Evolutionary conservation across 2,797 vertebrate species (phyloP).

Genomic region (Selene dorsalis): DNA sequence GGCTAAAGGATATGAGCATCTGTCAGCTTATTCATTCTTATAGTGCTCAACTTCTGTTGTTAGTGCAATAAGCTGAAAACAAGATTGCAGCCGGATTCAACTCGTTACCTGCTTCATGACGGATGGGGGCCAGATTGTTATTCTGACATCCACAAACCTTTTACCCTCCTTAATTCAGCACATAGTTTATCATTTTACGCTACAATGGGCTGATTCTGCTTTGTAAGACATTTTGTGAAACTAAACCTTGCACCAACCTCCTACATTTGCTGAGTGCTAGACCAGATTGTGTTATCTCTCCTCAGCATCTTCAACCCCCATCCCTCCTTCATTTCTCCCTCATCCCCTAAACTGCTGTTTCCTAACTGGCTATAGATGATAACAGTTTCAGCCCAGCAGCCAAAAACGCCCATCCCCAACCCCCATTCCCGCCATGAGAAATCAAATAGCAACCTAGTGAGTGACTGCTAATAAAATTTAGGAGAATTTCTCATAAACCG

Average conservation of each 20-base stretch:
- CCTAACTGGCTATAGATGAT: slow-evolving; percentile 79
- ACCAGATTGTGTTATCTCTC: slow-evolving; percentile 50
- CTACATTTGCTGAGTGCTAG: slow-evolving; percentile 38
- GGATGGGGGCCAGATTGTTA: slow-evolving; percentile 35
- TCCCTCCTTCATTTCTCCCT: slow-evolving; percentile 62
- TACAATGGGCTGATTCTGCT: slow-evolving; percentile 42
- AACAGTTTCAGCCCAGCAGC: slow-evolving; percentile 79
- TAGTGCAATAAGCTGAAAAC: slow-evolving; percentile 46
- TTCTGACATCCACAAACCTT: slow-evolving; percentile 38
- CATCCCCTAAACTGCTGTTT: slow-evolving; percentile 76
- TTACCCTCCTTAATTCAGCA: slow-evolving; percentile 29
- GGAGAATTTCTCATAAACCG: slow-evolving; percentile 86
- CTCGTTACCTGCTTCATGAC: slow-evolving; percentile 51
- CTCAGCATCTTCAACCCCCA: slow-evolving; percentile 49
- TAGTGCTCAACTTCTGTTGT: slow-evolving; percentile 57
- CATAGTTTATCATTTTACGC: slow-evolving; percentile 29
- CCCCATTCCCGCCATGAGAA: slow-evolving; percentile 69
- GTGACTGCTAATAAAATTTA: slow-evolving; percentile 87
- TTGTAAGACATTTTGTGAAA: slow-evolving; percentile 50
- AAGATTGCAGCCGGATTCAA: slow-evolving; percentile 43
- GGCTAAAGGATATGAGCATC: slow-evolving; percentile 73
- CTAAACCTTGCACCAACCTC: slow-evolving; percentile 19
- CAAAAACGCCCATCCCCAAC: slow-evolving; percentile 40
- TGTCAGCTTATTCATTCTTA: slow-evolving; percentile 66
- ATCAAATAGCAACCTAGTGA: slow-evolving; percentile 76